phyloP scores from a whole-genome alignment of 2,888 invertebrate genomes.

The Clistopyga incitator region DNA sequence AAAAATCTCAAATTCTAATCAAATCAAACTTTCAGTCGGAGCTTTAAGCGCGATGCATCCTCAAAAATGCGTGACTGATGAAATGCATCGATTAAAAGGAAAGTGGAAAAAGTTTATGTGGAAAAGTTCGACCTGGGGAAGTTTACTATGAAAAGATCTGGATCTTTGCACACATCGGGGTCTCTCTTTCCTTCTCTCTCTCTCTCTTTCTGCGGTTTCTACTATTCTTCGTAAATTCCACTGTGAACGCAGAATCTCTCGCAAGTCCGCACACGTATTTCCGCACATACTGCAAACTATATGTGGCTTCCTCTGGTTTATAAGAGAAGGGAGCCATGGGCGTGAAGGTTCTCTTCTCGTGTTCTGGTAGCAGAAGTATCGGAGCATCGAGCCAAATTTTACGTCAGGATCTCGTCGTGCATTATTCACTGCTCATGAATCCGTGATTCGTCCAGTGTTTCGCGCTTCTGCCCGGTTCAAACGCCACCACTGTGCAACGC shows the following conservation, averaged over 20 bases:
- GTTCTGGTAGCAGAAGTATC: constrained; percentile 52
- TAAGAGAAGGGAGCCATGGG: constrained; percentile 28
- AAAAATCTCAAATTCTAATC: too few relatives aligned
- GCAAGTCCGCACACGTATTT: constrained; percentile 62
- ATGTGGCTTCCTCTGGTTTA: constrained; percentile 44
- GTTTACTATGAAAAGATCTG: not conserved
- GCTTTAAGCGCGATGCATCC: too few relatives aligned
- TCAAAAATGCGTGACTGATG: not conserved
- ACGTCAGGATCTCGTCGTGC: constrained; percentile 71
- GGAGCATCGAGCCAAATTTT: constrained; percentile 65
- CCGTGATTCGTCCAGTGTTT: constrained; percentile 71
- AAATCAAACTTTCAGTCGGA: too few relatives aligned
- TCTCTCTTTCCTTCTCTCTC: too few relatives aligned
- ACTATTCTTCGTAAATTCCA: constrained; percentile 32
- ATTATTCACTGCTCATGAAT: constrained; percentile 80
- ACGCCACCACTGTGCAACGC: constrained; percentile 38
- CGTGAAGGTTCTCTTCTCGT: constrained; percentile 47
- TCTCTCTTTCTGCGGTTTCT: not conserved
- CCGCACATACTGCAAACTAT: constrained; percentile 43
- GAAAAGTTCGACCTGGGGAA: not conserved
- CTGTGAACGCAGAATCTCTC: constrained; percentile 31
- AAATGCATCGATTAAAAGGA: not conserved
- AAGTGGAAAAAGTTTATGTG: not conserved
- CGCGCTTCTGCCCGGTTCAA: constrained; percentile 48
- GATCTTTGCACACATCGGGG: not conserved